Conservation (phyloP, 1,140 invertebrate genomes). For the Adoxophyes honmai region DNA sequence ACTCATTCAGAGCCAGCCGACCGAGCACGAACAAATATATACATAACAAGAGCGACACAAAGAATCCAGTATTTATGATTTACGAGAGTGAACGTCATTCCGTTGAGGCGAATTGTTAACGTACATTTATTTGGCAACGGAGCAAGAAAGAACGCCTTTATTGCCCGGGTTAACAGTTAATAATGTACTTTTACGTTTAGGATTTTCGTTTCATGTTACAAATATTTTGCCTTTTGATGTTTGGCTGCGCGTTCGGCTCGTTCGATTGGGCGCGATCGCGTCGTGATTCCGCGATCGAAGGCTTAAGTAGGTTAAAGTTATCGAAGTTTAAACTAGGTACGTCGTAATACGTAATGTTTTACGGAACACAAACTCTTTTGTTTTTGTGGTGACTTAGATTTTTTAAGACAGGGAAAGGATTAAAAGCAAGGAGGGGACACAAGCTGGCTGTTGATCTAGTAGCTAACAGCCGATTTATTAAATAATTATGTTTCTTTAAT, state of each 20-base stretch:
- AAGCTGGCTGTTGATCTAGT: too few relatives aligned
- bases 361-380: too few relatives aligned
- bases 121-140: conserved; percentile 30
- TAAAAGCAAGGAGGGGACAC: too few relatives aligned
- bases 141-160: conserved; percentile 14
- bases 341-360: too few relatives aligned
- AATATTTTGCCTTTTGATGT: conserved; percentile 10
- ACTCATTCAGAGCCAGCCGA: conserved; percentile 35
- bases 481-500: too few relatives aligned
- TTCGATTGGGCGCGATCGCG: not conserved
- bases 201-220: conserved; percentile 11
- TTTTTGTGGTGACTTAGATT: too few relatives aligned
- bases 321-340: too few relatives aligned
- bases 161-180: conserved; percentile 14
- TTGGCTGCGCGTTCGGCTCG: not conserved
- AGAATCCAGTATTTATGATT: conserved; percentile 34
- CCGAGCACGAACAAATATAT: conserved; percentile 43
- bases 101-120: conserved; percentile 20
- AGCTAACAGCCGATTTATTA: too few relatives aligned
- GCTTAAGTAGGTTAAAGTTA: too few relatives aligned
- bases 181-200: conserved; percentile 12
- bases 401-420: too few relatives aligned
- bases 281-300: too few relatives aligned
- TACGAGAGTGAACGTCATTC: conserved; percentile 37
- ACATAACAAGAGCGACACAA: conserved; percentile 18